Evolutionary conservation across 2,888 invertebrate genomes (phyloP).

Genomic region (Rambutsinella grinnellia): DNA sequence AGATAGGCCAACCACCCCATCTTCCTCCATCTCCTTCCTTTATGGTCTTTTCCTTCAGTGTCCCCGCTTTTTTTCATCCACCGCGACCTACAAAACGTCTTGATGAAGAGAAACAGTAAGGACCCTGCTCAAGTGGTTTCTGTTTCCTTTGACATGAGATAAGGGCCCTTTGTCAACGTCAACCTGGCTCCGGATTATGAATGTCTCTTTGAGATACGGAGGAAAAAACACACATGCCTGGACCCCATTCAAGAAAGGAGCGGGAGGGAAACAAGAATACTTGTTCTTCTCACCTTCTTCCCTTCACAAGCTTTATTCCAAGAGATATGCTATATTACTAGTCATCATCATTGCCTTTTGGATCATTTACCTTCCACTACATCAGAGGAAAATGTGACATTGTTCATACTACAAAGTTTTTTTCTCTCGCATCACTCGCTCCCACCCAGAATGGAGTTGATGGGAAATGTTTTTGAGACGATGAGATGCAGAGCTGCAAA

Average conservation of each 20-base stretch:
- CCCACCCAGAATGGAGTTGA: neutral
- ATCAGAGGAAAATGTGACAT: neutral
- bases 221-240: neutral
- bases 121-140: conserved; percentile 62
- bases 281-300: neutral
- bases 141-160: conserved; percentile 65
- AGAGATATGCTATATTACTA: neutral
- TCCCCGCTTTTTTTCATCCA: conserved; percentile 37
- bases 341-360: conserved; percentile 32
- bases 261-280: neutral
- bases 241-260: neutral
- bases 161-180: conserved; percentile 66
- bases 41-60: neutral
- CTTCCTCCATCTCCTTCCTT: neutral
- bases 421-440: neutral
- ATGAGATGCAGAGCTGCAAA: neutral
- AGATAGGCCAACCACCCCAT: neutral
- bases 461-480: neutral
- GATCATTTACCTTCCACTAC: conserved; percentile 32
- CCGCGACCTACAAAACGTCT: conserved; percentile 46
- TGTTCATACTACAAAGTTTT: neutral
- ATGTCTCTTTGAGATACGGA: conserved; percentile 56
- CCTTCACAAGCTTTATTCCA: neutral
- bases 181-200: conserved; percentile 64
- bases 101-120: conserved; percentile 29